Base-by-base conservation (phyloP, 2,797 vertebrate genomes). In the Cryptoprocta ferox region DNA sequence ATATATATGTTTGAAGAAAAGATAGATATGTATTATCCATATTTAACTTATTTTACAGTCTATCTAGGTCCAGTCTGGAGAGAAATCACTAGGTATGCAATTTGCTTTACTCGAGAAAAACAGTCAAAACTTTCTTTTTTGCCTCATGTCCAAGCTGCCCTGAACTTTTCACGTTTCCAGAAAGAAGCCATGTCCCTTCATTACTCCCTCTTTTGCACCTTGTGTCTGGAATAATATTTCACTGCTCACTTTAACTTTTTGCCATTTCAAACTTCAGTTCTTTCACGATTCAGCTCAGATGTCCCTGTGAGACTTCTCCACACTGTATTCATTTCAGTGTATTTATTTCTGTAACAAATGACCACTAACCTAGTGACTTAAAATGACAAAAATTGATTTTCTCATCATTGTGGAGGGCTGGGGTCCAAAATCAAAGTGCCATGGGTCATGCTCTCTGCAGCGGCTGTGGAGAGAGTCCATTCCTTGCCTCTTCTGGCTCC, bases 1-100 rank as follows among this genome's bases (percentile, higher is more conserved):
- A 39, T 82, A 61, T n/a, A 76, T 21, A 56, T 78, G 28, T 75
- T 93, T 90, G 50, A 78, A 95, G 82, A 84, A 71, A 93, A 85
- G 70, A 39, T 76, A 59, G 26, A 30, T 94, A 83, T 3, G n/a
- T 4, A 32, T 56, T 75, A n/a, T 89, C 79, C 3, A 28, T 4
- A 32, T 56, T 75, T 82, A 59, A 86, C 61, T 30, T 76, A 91
- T 24, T 83, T 91, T 79, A 50, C 48, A 59, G 50, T 93, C 32
- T 66, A 1, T n/a, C 14, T 91, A 35, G n/a, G 53, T 80, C 48
- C 48, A 75, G 48, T 59, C 37, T 7, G 61, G 70, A 91, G 50
- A 95, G 39, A 53, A 70, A 39, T 61, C 18, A 30, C 35, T 80
- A 42, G 80, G n/a, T 89, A 70, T 68, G 65, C 24, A 79, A 68